Conservation (phyloP, 2,113 vertebrate genomes). For the Malaclemys terrapin region DNA sequence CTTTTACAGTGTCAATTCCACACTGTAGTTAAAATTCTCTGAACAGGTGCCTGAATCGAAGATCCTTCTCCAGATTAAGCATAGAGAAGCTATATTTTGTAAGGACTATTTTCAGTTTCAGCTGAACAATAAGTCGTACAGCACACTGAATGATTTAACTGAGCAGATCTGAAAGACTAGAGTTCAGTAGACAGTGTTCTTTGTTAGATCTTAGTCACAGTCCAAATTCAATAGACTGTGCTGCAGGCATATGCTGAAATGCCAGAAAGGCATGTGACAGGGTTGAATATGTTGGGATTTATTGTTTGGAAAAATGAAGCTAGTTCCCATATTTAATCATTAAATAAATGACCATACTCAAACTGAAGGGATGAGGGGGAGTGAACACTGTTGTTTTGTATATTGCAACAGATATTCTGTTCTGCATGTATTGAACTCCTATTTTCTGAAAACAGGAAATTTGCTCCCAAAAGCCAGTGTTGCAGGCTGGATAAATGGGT, state of each 20-base stretch:
- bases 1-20: not conserved
- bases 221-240: conserved; percentile 79
- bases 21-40: not conserved
- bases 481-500: conserved; percentile 13
- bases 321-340: conserved; percentile 68
- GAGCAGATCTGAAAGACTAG: conserved; percentile 65
- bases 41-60: not conserved
- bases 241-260: conserved; percentile 77
- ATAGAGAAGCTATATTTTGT: not conserved
- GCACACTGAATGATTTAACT: conserved; percentile 70
- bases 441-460: conserved; percentile 40
- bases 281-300: conserved; percentile 71
- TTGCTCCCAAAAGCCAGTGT: not conserved
- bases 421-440: conserved; percentile 49
- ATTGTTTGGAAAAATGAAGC: conserved; percentile 80
- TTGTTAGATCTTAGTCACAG: conserved; percentile 80
- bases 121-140: conserved; percentile 66
- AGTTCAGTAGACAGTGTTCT: conserved; percentile 77
- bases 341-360: conserved; percentile 76
- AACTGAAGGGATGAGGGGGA: conserved; percentile 64
- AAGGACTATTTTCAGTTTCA: conserved; percentile 68
- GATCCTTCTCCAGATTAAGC: conserved; percentile 5
- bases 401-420: conserved; percentile 62
- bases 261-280: conserved; percentile 78
- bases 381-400: conserved; percentile 62